phyloP scores from a whole-genome alignment of 35 echinoderm and acorn worm genomes.

The Heliocidaris erythrogramma region DNA sequence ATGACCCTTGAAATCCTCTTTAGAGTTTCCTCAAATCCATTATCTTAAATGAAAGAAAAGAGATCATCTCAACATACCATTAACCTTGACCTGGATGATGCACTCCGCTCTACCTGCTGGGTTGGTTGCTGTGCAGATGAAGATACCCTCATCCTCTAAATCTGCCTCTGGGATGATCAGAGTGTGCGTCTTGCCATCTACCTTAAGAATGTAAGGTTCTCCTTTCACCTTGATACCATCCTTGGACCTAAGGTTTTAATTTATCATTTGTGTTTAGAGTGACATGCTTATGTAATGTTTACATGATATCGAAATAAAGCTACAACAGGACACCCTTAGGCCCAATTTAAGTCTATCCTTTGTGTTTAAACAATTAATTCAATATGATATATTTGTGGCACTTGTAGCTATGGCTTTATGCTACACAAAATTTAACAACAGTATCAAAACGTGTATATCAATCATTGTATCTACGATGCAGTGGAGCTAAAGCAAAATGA shows the following conservation, averaged over 20 bases:
- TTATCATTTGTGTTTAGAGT: not conserved
- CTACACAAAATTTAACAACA: too few species aligned
- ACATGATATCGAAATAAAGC: too few species aligned
- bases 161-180: conserved; percentile 72
- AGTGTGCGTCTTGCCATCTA: conserved; percentile 65
- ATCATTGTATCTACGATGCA: too few species aligned
- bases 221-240: conserved; percentile 73
- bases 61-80: conserved; percentile 59
- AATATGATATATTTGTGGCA: too few species aligned
- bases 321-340: too few species aligned
- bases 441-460: too few species aligned
- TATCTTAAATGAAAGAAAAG: not conserved
- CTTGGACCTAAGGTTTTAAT: conserved; percentile 66
- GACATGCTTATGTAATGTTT: not conserved
- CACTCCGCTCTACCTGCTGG: conserved; percentile 74
- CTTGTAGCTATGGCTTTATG: too few species aligned
- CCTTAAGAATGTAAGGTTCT: conserved; percentile 69
- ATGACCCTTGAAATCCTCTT: too few species aligned
- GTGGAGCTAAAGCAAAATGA: too few species aligned
- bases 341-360: too few species aligned
- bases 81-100: conserved; percentile 81
- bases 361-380: too few species aligned
- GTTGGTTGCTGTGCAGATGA: conserved; percentile 82
- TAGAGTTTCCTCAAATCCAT: too few species aligned
- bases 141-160: conserved; percentile 83